Conservation (phyloP, 2,113 vertebrate genomes). For the Heteronetta atricapilla region DNA sequence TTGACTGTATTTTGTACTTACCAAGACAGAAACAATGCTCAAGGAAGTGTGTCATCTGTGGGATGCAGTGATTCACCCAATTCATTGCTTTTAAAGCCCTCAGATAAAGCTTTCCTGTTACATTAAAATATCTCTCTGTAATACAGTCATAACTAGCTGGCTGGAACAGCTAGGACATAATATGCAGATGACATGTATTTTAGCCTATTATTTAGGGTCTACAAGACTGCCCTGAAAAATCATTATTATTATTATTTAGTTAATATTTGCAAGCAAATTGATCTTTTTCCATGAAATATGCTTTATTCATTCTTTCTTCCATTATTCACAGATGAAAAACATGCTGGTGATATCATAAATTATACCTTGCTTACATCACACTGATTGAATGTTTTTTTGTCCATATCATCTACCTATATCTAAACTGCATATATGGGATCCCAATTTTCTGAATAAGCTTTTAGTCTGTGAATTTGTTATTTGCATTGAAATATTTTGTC, state of each 20-base stretch:
- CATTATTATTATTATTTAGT: not conserved
- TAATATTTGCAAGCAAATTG: not conserved
- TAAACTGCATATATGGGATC: not conserved
- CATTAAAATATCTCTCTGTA: not conserved
- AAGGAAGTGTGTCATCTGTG: not conserved
- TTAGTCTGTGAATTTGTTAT: not conserved
- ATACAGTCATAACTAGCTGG: not conserved
- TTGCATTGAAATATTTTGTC: not conserved
- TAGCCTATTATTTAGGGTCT: not conserved
- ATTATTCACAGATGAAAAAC: not conserved
- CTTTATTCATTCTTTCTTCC: not conserved
- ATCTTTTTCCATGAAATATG: not conserved
- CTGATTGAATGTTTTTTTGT: not conserved
- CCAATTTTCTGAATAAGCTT: not conserved
- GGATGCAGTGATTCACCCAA: rapidly evolving
- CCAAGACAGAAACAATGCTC: not conserved
- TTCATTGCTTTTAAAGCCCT: not conserved
- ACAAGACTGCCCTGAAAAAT: not conserved
- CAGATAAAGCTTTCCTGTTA: not conserved
- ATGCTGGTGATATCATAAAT: not conserved
- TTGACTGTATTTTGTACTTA: not conserved
- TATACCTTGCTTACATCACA: not conserved
- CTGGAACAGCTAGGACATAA: not conserved
- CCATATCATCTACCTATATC: not conserved
- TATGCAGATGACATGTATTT: not conserved